phyloP scores from a whole-genome alignment of 2,797 vertebrate species.

The Anableps anableps region DNA sequence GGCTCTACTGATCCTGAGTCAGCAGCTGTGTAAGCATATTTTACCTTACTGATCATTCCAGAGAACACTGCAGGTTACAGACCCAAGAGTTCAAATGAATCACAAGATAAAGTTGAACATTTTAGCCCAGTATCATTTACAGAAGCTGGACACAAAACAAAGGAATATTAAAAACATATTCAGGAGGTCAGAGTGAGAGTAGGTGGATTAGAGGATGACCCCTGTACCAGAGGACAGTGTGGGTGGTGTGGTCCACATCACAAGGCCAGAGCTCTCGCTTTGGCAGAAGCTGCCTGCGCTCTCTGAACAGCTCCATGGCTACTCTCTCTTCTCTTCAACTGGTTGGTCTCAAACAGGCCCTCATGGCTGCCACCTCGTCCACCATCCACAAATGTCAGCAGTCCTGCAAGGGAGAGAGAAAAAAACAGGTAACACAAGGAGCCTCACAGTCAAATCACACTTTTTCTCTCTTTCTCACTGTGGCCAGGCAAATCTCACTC shows the following conservation, averaged over 20 bases:
- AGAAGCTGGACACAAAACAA: background rate
- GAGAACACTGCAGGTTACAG: background rate
- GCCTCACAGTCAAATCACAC: background rate
- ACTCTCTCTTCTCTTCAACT: conserved; percentile 85
- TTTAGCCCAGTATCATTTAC: background rate
- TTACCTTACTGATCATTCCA: conserved; percentile 1
- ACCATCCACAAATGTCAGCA: conserved; percentile 85
- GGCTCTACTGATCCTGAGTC: conserved; percentile 59
- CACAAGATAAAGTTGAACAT: background rate
- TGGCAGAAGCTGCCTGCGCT: conserved; percentile 86
- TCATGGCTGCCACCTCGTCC: conserved; percentile 80
- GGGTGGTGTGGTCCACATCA: conserved; percentile 70
- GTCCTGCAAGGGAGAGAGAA: conserved; percentile 75
- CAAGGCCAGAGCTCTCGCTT: conserved; percentile 84
- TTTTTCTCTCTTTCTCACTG: background rate
- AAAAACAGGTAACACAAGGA: conserved; percentile 2
- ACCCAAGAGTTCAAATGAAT: background rate
- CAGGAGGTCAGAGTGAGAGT: conserved; percentile 19
- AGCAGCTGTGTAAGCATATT: conserved; percentile 28
- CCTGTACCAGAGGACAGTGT: conserved; percentile 16
- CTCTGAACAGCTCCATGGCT: conserved; percentile 83
- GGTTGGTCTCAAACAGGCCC: conserved; percentile 91
- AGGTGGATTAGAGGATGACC: conserved; percentile 7
- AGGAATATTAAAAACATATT: background rate
- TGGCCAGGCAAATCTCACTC: background rate